Conservation (phyloP, 2,113 vertebrate genomes). For the Dicerorhinus sumatrensis region DNA sequence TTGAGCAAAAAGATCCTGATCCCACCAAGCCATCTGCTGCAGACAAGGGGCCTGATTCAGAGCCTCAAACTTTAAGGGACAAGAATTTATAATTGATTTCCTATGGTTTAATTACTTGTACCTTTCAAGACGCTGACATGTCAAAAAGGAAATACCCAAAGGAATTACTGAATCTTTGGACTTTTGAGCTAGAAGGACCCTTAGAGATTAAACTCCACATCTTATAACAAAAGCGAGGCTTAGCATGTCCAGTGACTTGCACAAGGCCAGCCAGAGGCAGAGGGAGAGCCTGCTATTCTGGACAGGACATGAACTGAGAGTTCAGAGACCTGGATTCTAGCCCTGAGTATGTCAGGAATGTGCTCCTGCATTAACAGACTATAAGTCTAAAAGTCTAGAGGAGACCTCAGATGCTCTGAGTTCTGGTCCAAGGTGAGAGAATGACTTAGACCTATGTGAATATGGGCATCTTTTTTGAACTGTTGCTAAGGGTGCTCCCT, state of each 20-base stretch:
- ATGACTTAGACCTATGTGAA: not conserved
- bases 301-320: not conserved
- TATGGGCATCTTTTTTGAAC: not conserved
- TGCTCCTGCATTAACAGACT: not conserved
- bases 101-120: not conserved
- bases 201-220: not conserved
- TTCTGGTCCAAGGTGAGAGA: not conserved
- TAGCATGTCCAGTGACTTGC: not conserved
- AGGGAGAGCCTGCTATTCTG: not conserved
- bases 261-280: not conserved
- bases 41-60: not conserved
- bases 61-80: not conserved
- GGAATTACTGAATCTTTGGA: not conserved
- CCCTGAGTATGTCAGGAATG: not conserved
- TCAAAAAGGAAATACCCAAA: not conserved
- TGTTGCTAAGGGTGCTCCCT: not conserved
- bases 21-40: not conserved
- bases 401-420: not conserved
- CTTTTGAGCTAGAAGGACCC: not conserved
- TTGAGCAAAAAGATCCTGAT: not conserved
- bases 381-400: not conserved
- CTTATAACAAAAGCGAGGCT: not conserved
- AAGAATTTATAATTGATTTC: not conserved
- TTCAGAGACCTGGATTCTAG: not conserved
- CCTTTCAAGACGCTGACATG: not conserved